A percentile compares a stretch with the other conserved stretches of the same genome.
These are phyloP conservation scores for Thymelicus sylvestris DNA, from an alignment of 2,888 invertebrate genomes.

Conservation along the genomic window DNA sequence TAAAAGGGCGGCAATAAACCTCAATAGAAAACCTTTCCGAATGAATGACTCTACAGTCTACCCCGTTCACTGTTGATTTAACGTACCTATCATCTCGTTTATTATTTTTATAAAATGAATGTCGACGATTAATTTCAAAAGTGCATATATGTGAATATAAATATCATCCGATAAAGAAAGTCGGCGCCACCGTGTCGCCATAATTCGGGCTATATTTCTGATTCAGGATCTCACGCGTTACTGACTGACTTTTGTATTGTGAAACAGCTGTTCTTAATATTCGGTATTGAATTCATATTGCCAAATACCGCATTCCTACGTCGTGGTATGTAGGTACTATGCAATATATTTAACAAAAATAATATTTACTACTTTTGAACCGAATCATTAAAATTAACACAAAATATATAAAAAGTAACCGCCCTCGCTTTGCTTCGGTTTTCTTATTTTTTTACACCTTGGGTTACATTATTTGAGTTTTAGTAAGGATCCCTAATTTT, in stretches of 20 bases:
- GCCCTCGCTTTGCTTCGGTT: too few relatives aligned
- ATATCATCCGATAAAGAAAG: slow-evolving; percentile 41
- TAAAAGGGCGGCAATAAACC: slow-evolving; percentile 41
- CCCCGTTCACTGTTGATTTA: slow-evolving; percentile 5
- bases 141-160: slow-evolving; percentile 58
- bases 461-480: too few relatives aligned
- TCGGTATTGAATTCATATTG: slow-evolving; percentile 12
- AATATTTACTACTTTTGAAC: too few relatives aligned
- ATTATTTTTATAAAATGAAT: slow-evolving; percentile 19
- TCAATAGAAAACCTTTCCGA: slow-evolving; percentile 14
- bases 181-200: slow-evolving; percentile 67
- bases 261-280: slow-evolving; percentile 35
- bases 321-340: slow-evolving; percentile 16
- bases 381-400: too few relatives aligned
- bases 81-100: slow-evolving; percentile 11
- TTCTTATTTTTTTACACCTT: too few relatives aligned
- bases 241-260: slow-evolving; percentile 51
- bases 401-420: too few relatives aligned
- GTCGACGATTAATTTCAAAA: slow-evolving; percentile 55
- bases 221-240: slow-evolving; percentile 68
- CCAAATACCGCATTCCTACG: slow-evolving; percentile 9
- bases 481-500: too few relatives aligned
- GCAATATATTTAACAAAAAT: background rate
- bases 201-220: slow-evolving; percentile 69
- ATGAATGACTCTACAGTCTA: slow-evolving; percentile 9